Evolutionary conservation across 2,113 vertebrate species (phyloP).

Genomic region (Indri indri): DNA sequence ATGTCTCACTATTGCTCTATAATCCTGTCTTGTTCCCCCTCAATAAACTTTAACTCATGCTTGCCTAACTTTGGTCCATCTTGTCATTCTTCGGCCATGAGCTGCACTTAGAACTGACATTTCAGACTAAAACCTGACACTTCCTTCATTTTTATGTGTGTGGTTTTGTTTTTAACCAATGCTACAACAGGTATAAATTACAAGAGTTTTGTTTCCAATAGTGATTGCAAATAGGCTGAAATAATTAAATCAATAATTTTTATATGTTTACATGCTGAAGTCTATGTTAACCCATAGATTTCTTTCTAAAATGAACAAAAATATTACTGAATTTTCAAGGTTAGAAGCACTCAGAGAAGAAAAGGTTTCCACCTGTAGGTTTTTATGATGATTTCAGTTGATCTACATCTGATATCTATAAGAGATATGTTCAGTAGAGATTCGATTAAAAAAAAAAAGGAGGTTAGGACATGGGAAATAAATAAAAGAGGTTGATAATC

Average conservation of each 20-base stretch:
- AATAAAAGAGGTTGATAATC: slow-evolving; percentile 32
- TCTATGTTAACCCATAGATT: neutral
- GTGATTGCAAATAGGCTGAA: neutral
- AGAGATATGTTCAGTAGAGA: neutral
- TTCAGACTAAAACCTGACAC: no score
- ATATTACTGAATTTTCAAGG: neutral
- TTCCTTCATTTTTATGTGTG: neutral
- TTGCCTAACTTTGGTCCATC: no score
- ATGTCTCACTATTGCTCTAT: no score
- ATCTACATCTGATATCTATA: neutral
- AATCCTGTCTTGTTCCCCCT: no score
- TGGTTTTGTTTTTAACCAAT: neutral
- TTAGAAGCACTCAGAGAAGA: neutral
- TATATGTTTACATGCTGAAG: neutral
- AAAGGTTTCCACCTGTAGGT: neutral
- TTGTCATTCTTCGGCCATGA: no score
- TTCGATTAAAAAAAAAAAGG: neutral
- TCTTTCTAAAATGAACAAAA: neutral
- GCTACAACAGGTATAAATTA: neutral
- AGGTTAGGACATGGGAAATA: slow-evolving; percentile 14
- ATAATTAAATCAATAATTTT: neutral
- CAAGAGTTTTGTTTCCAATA: neutral
- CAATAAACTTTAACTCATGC: no score
- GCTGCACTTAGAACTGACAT: no score
- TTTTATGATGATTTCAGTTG: neutral